A percentile compares a stretch with the other conserved stretches of the same genome.
Conservation (phyloP, 2,888 invertebrate species). For the Cerceris ruficornis region DNA sequence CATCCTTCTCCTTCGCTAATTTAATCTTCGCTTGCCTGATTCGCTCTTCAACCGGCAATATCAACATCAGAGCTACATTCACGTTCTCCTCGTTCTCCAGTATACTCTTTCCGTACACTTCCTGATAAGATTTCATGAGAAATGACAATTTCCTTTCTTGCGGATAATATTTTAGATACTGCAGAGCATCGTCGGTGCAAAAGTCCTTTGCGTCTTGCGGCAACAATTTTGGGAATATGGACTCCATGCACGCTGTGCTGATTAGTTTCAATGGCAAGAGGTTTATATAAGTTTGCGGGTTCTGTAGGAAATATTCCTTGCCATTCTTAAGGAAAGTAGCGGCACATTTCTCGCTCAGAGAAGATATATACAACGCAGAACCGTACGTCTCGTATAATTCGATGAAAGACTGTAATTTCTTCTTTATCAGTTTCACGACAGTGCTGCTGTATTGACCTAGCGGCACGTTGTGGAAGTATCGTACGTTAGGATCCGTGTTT, state of each 20-base stretch:
- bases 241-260: slow-evolving; percentile 54
- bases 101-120: slow-evolving; percentile 63
- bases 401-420: slow-evolving; percentile 63
- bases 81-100: slow-evolving; percentile 53
- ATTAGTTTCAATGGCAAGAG: slow-evolving; percentile 67
- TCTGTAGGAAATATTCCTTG: slow-evolving; percentile 54
- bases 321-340: slow-evolving; percentile 69
- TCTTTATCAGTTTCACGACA: slow-evolving; percentile 66
- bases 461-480: slow-evolving; percentile 12
- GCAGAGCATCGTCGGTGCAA: slow-evolving; percentile 14
- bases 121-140: slow-evolving; percentile 60
- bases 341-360: slow-evolving; percentile 64
- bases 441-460: slow-evolving; percentile 53
- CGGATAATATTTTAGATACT: slow-evolving; percentile 66
- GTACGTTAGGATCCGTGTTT: fast-evolving
- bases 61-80: slow-evolving; percentile 45
- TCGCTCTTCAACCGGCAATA: slow-evolving; percentile 70
- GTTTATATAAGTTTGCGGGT: slow-evolving; percentile 59
- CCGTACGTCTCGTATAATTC: slow-evolving; percentile 61
- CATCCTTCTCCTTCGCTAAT: slow-evolving; percentile 32
- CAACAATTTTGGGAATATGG: slow-evolving; percentile 64
- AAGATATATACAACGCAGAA: background rate
- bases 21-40: slow-evolving; percentile 64
- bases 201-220: slow-evolving; percentile 52
- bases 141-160: slow-evolving; percentile 57